Evolutionary conservation across 2,113 vertebrate genomes (phyloP).

Genomic region (Mionectes macconnelli): DNA sequence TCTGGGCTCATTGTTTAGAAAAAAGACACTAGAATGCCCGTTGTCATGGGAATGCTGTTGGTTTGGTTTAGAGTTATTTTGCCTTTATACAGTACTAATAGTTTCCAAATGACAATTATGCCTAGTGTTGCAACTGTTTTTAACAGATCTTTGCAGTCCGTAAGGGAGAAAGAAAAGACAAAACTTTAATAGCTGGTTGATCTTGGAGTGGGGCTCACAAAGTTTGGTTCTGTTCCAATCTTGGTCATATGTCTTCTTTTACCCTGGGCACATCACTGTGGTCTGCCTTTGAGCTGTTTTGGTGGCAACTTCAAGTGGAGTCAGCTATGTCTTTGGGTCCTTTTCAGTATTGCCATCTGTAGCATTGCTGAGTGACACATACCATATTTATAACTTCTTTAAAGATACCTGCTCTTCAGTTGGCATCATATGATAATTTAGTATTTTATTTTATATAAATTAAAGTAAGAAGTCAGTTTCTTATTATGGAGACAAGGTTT

Average conservation of each 20-base stretch:
- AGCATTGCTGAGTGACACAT: not conserved
- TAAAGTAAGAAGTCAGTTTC: not conserved
- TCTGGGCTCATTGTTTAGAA: not conserved
- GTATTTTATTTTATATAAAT: not conserved
- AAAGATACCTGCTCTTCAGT: not conserved
- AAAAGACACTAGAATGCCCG: not conserved
- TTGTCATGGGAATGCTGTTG: not conserved
- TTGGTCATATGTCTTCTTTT: not conserved
- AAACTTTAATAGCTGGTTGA: not conserved
- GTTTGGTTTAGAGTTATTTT: not conserved
- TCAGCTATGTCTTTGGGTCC: not conserved
- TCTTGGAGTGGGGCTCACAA: not conserved
- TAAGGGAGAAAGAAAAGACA: not conserved
- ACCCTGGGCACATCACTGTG: not conserved
- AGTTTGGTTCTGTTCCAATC: not conserved
- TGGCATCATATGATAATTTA: not conserved
- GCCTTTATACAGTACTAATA: not conserved
- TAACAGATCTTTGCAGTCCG: not conserved
- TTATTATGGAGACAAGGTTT: not conserved
- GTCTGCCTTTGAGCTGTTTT: not conserved
- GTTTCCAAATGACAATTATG: not conserved
- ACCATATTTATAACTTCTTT: not conserved
- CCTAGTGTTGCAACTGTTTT: not conserved
- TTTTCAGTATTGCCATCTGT: not conserved
- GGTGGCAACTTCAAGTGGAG: not conserved